phyloP scores from a whole-genome alignment of 2,113 vertebrate genomes.

The Ginglymostoma cirratum region DNA sequence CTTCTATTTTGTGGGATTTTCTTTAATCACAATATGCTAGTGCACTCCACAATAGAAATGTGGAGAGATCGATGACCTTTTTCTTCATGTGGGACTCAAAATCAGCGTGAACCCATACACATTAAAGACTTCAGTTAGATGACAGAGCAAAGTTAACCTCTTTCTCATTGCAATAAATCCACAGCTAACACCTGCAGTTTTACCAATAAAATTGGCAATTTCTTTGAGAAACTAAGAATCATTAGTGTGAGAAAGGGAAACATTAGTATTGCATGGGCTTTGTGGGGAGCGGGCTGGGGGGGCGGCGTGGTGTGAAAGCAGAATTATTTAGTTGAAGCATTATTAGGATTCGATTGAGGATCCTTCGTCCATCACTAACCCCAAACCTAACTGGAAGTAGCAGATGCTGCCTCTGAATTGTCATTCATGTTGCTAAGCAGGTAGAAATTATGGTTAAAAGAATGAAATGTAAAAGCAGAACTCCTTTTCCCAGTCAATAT shows the following conservation, averaged over 20 bases:
- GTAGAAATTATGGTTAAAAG: not conserved
- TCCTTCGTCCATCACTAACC: not conserved
- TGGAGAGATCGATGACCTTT: not conserved
- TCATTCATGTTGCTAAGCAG: not conserved
- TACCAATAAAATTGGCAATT: not conserved
- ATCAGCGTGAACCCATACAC: not conserved
- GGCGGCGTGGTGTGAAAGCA: too few relatives aligned
- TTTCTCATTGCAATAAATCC: not conserved
- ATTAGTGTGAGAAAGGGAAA: not conserved
- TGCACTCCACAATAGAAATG: not conserved
- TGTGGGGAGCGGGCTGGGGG: too few relatives aligned
- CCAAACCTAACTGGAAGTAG: not conserved
- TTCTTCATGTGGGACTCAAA: not conserved
- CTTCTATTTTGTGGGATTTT: not conserved
- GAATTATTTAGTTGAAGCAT: not conserved
- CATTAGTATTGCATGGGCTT: not conserved
- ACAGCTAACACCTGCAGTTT: not conserved
- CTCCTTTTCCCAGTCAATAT: not conserved
- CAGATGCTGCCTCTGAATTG: not conserved
- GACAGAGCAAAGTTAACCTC: not conserved
- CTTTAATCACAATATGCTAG: not conserved
- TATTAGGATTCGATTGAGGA: not conserved
- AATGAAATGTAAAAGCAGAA: not conserved
- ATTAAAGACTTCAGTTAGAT: not conserved
- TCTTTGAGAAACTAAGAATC: not conserved